Base-by-base conservation (phyloP, 2,888 invertebrate genomes). In the Perdita meconis region DNA sequence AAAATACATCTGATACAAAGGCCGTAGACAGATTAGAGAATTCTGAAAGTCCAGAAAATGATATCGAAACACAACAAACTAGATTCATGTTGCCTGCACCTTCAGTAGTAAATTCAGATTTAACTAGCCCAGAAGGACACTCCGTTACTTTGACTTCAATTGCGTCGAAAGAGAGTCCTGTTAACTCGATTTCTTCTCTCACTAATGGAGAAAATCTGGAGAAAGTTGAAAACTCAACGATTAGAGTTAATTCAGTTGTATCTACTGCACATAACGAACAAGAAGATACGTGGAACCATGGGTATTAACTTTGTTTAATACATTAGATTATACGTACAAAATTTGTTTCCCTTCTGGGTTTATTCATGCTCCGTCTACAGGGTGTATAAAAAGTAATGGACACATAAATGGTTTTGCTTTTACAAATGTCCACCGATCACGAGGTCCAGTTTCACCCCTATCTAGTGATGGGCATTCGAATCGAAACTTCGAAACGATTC, bases 91-190 rank as follows among this genome's bases (percentile, higher is more conserved):
- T 87, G 1, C 79, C 87, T 6, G 83, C 78, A 16, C 86, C 88
- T 30, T 61, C 87, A 56, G 80, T 80, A 30, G 78, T 83, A 2
- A 86, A 87, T 69, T 87, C 87, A 2, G 89, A 90, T 64, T 50
- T 86, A 22, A 87, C 85, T 0, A 90, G 87, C 69, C 86, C 88
- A 0, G 89, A 89, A 38, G 85, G 82, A 16, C 85, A 85, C 10
- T 89, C 87, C 0, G 74, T 84, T n/a, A 91, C 88, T 63, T 55
- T 87, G 57, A 90, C 86, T 59, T 84, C 89, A 1, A 44, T 82
- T 42, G 93, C 93, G 0, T 94, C 94, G 1, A 94, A 94, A 86
- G 94, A 94, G 79, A 94, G 94, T 80, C 93, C 94, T 0, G 93
- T 93, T 0, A 94, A 94, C 84, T 93, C 94, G 0, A 92, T 93